These are phyloP conservation scores for Kryphioiulus occultus DNA, from an alignment of 2,888 invertebrate genomes.

Conservation along the genomic window DNA sequence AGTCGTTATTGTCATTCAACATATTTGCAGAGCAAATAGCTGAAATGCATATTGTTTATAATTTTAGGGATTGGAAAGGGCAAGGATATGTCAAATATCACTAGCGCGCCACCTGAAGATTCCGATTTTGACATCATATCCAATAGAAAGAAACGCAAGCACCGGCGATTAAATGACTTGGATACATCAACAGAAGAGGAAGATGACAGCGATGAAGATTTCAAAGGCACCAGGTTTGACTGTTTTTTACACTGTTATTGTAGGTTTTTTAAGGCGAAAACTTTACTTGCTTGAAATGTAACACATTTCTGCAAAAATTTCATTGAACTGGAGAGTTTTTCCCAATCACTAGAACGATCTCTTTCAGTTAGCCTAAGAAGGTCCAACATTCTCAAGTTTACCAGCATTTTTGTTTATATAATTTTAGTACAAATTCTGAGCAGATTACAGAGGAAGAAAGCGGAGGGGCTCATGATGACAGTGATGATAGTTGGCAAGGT, in stretches of 20 bases:
- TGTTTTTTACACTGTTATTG: not conserved
- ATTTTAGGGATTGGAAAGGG: constrained; percentile 78
- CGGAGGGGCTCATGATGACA: constrained; percentile 60
- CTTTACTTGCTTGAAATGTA: too few relatives aligned
- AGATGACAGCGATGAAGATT: constrained; percentile 81
- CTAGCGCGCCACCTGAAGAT: constrained; percentile 52
- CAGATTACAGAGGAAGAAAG: constrained; percentile 49
- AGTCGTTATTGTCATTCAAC: not conserved
- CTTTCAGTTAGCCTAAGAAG: not conserved
- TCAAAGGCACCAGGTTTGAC: constrained; percentile 78
- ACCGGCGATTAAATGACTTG: constrained; percentile 78
- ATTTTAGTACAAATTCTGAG: constrained; percentile 46
- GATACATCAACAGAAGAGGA: constrained; percentile 80
- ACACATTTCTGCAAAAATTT: too few relatives aligned
- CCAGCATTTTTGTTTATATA: constrained; percentile 44
- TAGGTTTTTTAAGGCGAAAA: not conserved
- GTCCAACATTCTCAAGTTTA: not conserved
- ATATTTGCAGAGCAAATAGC: not conserved
- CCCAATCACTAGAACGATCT: not conserved
- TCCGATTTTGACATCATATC: constrained; percentile 55
- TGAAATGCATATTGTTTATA: constrained; percentile 14
- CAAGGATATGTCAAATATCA: constrained; percentile 91
- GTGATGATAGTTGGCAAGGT: constrained; percentile 64
- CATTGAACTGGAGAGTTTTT: too few relatives aligned
- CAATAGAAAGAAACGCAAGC: constrained; percentile 68